Conservation (phyloP, 2,797 vertebrate species). For the Pangasius larnaudii region DNA sequence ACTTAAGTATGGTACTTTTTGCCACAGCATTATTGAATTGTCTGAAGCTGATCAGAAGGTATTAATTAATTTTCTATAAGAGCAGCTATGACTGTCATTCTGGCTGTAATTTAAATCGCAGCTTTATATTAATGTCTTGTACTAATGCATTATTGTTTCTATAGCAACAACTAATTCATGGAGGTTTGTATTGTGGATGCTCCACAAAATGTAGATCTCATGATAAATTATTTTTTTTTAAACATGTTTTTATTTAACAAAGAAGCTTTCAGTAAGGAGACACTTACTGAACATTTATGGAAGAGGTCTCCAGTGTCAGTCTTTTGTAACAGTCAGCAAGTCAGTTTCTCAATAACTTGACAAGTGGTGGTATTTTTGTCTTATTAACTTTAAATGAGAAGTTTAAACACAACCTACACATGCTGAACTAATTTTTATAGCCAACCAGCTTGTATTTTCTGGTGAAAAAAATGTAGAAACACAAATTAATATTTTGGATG, state of each 20-base stretch:
- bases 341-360: too few species aligned
- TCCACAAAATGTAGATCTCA: not conserved
- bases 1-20: not conserved
- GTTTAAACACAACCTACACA: not conserved
- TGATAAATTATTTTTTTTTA: not conserved
- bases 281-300: not conserved
- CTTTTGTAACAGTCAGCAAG: too few species aligned
- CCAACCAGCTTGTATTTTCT: not conserved
- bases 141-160: not conserved
- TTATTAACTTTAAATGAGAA: too few species aligned
- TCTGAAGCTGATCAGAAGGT: not conserved
- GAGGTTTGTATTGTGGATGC: not conserved
- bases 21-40: not conserved
- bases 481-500: not conserved
- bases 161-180: not conserved
- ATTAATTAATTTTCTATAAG: not conserved
- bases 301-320: not conserved
- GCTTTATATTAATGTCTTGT: too few species aligned
- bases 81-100: not conserved
- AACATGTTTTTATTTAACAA: not conserved
- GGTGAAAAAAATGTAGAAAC: not conserved
- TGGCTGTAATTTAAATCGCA: not conserved
- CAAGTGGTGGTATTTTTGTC: too few species aligned
- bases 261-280: not conserved
- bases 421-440: not conserved